Base-by-base conservation (phyloP, 2,888 invertebrate genomes). In the Xestoiulus laeticollis region DNA sequence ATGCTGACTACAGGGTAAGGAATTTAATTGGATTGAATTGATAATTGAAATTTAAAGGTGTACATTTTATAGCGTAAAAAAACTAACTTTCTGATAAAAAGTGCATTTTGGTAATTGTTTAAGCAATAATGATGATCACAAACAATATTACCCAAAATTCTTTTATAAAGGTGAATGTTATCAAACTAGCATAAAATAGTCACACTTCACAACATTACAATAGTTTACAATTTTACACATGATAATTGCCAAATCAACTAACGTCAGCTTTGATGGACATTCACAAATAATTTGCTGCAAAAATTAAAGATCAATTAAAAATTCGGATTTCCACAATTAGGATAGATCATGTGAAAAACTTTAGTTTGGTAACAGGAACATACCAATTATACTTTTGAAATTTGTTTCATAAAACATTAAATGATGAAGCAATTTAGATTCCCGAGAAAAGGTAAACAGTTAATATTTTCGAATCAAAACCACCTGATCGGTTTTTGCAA, bases 171-270 rank as follows among this genome's bases (percentile, higher is more conserved):
- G 1, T 30, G 78, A 78, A 78, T 78, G 26, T 68, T 5, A 78
- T 78, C 78, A 30, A 8, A 78, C 10, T 26, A 78, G 78, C 78
- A 78, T 78, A 12, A 26, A 78, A 22, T 53, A 19, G 53, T 68
- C 26, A 26, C n/a, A 26, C 26, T 10, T 68, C 26, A 68, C 1
- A 26, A 68, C 26, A 22, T 22, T 2, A 30, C 0, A 78, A 78
- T 78, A 48, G 48, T 78, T 78, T 78, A 78, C 78, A 26, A 78
- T 78, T 30, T 78, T 78, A 30, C 30, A 68, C 68, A 3, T 78
- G 30, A 12, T 30, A 78, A 30, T 26, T 78, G 30, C 26, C 78
- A 26, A 30, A 68, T 30, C 30, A 14, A 78, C 68, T 10, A 68
- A 53, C 12, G 16, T 48, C 4, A 38, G 3, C 38, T 38, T 38